Conservation (phyloP, 2,888 invertebrate species). For the Temnothorax rugatulus region DNA sequence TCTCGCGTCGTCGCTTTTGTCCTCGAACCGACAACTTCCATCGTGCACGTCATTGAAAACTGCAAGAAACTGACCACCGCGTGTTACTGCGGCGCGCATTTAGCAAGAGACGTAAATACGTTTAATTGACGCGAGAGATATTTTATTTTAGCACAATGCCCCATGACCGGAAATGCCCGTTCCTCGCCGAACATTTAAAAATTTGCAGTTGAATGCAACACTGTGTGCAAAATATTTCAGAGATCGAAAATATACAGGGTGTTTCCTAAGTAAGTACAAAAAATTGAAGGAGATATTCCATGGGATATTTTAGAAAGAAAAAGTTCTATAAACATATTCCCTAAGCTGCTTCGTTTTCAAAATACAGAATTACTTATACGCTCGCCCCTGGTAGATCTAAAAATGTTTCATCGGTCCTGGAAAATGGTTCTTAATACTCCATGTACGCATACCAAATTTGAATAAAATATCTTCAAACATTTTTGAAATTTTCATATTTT, state of each 20-base stretch:
- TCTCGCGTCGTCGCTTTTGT: slow-evolving; percentile 28
- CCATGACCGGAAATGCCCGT: background rate
- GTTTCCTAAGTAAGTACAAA: no score
- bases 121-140: background rate
- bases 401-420: no score
- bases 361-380: no score
- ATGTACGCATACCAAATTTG: no score
- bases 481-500: no score
- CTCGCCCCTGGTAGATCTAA: no score
- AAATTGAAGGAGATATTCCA: no score
- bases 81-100: background rate
- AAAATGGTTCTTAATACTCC: no score
- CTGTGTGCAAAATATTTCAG: background rate
- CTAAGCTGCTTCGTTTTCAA: no score
- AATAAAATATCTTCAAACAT: no score
- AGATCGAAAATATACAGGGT: background rate
- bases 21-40: slow-evolving; percentile 36
- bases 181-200: background rate
- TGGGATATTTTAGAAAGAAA: no score
- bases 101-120: slow-evolving; percentile 1
- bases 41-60: slow-evolving; percentile 22
- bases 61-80: slow-evolving; percentile 31
- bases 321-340: no score
- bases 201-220: background rate
- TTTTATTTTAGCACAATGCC: slow-evolving; percentile 8